Base-by-base conservation (phyloP, 2,113 vertebrate genomes). In the Strigops habroptila region DNA sequence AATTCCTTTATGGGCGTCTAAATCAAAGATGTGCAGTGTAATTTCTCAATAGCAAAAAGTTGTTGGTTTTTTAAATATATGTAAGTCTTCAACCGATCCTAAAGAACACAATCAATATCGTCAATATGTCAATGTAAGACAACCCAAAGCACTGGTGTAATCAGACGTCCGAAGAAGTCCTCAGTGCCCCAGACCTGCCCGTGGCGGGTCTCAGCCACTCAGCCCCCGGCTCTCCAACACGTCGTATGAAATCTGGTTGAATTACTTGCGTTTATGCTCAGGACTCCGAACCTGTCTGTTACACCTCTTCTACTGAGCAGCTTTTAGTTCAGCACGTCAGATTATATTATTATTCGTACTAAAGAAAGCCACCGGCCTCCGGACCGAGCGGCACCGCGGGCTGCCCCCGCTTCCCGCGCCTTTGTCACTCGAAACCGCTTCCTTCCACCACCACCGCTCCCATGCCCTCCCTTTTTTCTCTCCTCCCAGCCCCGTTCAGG, bases 131-230 rank as follows among this genome's bases (percentile, higher is more conserved):
- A 39, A 12, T 7, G 31, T 7, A 37, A 31, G 18, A 6, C 11
- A 13, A 39, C 44, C 10, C 43, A 24, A 25, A 63, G 9, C 15
- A 8, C 0, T 1, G 35, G 5, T 7, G 59, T 3, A 3, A 24
- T 7, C 18, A 18, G 33, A 12, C 8, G 30, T 6, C n/a, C 14
- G 43, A 21, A 49, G 60, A 44, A 63, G 62, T 5, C 43, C 49
- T 39, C 39, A 8, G 18, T 2, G 37, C 13, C 69, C 12, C 1
- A 43, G 43, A 64, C 14, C n/a, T 2, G 73, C 93, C 75, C 0
- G 67, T 5, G 80, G 37, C 5, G 11, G 39, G 9, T n/a, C 65
- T 33, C 65, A 15, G 44, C 21, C 35, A 7, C 67, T 4, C 31
- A 7, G 39, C 9, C 6, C 44, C 37, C 30, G 11, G 3, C 31